These are phyloP conservation scores for Synanthedon vespiformis DNA, from an alignment of 2,888 invertebrate species.

Conservation along the genomic window DNA sequence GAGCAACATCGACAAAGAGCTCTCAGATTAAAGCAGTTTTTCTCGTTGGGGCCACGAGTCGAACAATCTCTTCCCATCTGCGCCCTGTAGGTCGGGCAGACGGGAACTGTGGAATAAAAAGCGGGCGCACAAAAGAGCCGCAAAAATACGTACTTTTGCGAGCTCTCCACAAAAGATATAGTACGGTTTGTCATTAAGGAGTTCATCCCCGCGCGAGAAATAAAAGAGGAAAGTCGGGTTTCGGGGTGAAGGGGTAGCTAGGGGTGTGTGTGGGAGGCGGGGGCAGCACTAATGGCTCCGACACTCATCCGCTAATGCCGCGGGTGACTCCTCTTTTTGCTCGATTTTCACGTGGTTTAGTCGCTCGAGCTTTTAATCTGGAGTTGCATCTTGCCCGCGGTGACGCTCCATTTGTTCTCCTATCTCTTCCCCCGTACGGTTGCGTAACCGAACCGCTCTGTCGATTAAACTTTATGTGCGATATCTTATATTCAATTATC, in stretches of 20 bases:
- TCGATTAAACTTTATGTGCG: not conserved
- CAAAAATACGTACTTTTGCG: slow-evolving; percentile 70
- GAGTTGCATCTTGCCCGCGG: slow-evolving; percentile 53
- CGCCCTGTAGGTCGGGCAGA: slow-evolving; percentile 25
- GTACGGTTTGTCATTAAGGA: slow-evolving; percentile 72
- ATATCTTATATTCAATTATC: not conserved
- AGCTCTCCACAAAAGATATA: slow-evolving; percentile 70
- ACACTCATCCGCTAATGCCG: slow-evolving; percentile 72
- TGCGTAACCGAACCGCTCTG: slow-evolving; percentile 6
- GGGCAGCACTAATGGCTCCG: slow-evolving; percentile 65
- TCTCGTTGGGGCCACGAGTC: slow-evolving; percentile 37
- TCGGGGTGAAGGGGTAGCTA: slow-evolving; percentile 33
- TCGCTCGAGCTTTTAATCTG: slow-evolving; percentile 67
- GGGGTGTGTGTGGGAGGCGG: slow-evolving; percentile 17
- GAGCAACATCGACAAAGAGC: slow-evolving; percentile 18
- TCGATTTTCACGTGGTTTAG: slow-evolving; percentile 69
- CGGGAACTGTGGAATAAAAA: slow-evolving; percentile 53
- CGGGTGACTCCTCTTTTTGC: slow-evolving; percentile 69
- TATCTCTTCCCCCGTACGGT: slow-evolving; percentile 11
- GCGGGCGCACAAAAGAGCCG: slow-evolving; percentile 64
- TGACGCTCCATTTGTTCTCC: slow-evolving; percentile 49
- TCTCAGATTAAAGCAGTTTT: slow-evolving; percentile 30
- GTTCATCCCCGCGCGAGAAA: slow-evolving; percentile 71
- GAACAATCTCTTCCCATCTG: slow-evolving; percentile 39
- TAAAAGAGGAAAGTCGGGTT: slow-evolving; percentile 64